phyloP scores from a whole-genome alignment of 1,140 invertebrate genomes.

The Bombus pascuorum region DNA sequence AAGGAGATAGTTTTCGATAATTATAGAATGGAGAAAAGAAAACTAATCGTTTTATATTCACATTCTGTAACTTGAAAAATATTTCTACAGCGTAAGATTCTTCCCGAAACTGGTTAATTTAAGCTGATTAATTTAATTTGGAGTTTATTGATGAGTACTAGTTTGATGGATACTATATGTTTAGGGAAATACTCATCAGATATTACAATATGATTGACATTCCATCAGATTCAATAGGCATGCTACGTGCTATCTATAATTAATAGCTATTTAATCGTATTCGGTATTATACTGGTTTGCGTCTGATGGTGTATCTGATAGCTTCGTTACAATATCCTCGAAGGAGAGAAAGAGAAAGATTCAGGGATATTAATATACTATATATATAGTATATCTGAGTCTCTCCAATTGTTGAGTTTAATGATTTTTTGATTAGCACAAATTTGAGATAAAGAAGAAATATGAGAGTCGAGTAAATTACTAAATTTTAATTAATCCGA shows the following conservation, averaged over 20 bases:
- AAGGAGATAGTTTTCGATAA: no score
- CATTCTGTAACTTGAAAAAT: not conserved
- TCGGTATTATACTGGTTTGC: not conserved
- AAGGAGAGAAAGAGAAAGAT: no score
- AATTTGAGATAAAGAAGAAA: no score
- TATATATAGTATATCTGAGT: not conserved
- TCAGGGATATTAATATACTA: not conserved
- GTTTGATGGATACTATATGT: not conserved
- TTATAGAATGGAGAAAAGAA: no score
- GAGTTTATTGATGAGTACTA: not conserved
- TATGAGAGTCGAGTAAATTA: no score
- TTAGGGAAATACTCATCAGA: not conserved
- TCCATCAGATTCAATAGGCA: not conserved
- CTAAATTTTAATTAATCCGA: no score
- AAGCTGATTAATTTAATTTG: not conserved
- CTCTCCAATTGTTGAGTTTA: not conserved
- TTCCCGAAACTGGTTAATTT: not conserved
- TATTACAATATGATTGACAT: not conserved
- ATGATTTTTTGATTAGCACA: not conserved
- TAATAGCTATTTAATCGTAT: constrained; percentile 16
- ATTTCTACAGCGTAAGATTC: not conserved
- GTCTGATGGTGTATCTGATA: not conserved
- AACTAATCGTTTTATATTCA: not conserved
- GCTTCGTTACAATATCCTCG: not conserved
- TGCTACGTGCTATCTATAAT: not conserved